Conservation (phyloP, 2,888 invertebrate genomes). For the Microplitis deprimator region DNA sequence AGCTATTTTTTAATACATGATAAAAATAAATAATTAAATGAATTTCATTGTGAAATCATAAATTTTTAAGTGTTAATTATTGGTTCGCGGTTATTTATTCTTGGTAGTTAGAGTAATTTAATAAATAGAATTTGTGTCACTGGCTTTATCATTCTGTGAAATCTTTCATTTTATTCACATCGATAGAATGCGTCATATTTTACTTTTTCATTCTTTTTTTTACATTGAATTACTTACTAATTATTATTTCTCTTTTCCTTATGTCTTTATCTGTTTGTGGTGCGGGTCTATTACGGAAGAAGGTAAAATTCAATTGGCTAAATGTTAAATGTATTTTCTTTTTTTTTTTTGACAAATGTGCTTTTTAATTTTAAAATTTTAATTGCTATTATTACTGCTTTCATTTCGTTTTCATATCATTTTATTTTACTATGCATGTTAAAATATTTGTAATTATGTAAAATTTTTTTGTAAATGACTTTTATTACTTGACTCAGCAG, state of each 20-base stretch:
- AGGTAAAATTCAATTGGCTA: conserved; percentile 66
- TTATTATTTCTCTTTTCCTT: conserved; percentile 66
- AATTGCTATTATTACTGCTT: conserved; percentile 40
- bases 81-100: not conserved
- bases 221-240: conserved; percentile 58
- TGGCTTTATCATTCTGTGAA: conserved; percentile 1
- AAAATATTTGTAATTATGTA: not conserved
- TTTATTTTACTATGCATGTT: not conserved
- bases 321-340: conserved; percentile 50
- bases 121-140: conserved; percentile 1
- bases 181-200: not conserved
- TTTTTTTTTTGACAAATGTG: conserved; percentile 42
- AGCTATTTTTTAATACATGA: conserved; percentile 47
- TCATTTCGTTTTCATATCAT: not conserved
- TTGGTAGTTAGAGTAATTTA: not conserved
- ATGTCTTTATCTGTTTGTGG: conserved; percentile 70
- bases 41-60: conserved; percentile 8
- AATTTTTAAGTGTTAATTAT: not conserved
- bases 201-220: conserved; percentile 34
- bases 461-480: not conserved
- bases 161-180: not conserved
- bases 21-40: conserved; percentile 17
- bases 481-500: no score
- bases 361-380: not conserved
- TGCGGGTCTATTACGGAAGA: conserved; percentile 70